Base-by-base conservation (phyloP, 2,888 invertebrate species). In the Falcaria lacertinaria region DNA sequence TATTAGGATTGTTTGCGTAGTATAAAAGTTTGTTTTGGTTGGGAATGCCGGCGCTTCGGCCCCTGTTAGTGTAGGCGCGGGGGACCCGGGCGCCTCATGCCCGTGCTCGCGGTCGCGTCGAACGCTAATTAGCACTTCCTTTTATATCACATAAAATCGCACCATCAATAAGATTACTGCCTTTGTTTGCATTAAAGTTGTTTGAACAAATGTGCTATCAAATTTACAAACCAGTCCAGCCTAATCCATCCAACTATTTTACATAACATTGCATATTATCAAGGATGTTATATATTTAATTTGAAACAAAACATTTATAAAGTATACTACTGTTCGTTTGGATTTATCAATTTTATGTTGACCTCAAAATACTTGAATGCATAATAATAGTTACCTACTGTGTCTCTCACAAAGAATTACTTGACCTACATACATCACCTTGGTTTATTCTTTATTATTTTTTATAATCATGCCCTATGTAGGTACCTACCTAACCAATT, bases 51-150 rank as follows among this genome's bases (percentile, higher is more conserved):
- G 60, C 50, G 54, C 42, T 47, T 48, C 25, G 22, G 42, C 43
- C 36, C 37, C 44, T 49, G 50, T 47, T 47, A 50, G 57, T 57
- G 50, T 54, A 54, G 58, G 54, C 57, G 63, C 62, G 61, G 56
- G 61, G 64, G 57, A 54, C 62, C 62, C 62, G 64, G 60, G 64
- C 64, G 66, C 75, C 81, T 79, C 78, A 71, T 76, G 79, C 71
- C 67, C 70, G 69, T 76, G 70, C 65, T 74, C 53, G 64, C 69
- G 67, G 60, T 69, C 72, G 78, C 76, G 74, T 69, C 73, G 80
- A 80, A 86, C 88, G 76, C 68, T 82, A 86, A 88, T 86, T 83
- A 85, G 72, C 68, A 79, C 79, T 82, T 87, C 85, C 83, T 79
- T 78, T 68, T 69, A 73, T 59, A 74, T 70, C 67, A 65, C 59